Percentiles rank a stretch among this genome's conserved stretches.
Evolutionary conservation across 2,797 vertebrate genomes (phyloP).

Genomic region (Cyclura pinguis): DNA sequence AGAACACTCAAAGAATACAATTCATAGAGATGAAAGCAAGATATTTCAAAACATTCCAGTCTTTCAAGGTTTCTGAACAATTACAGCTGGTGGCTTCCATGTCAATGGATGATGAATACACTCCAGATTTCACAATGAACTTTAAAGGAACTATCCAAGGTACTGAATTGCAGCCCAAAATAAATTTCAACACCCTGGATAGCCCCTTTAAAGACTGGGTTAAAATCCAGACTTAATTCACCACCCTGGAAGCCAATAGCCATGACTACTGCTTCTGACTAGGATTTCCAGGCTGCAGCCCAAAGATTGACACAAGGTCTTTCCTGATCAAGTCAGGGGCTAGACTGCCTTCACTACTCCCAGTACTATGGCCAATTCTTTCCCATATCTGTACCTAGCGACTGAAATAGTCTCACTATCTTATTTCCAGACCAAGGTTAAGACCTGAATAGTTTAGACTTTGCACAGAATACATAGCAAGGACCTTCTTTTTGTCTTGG

Average conservation of each 20-base stretch:
- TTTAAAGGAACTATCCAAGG: too few relatives aligned
- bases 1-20: not conserved
- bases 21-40: not conserved
- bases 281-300: not conserved
- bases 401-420: not conserved
- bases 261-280: not conserved
- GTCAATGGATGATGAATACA: too few relatives aligned
- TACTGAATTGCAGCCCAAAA: too few relatives aligned
- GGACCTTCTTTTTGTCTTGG: not conserved
- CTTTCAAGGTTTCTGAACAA: not conserved
- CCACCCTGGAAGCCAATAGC: too few relatives aligned
- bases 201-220: too few relatives aligned
- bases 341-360: not conserved
- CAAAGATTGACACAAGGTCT: not conserved
- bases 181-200: too few relatives aligned
- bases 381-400: not conserved
- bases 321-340: not conserved
- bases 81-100: too few relatives aligned
- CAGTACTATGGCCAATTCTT: not conserved
- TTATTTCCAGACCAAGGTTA: not conserved
- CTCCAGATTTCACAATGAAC: too few relatives aligned
- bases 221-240: too few relatives aligned
- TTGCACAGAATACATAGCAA: not conserved
- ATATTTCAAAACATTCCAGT: not conserved
- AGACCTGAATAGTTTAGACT: too few relatives aligned